These are phyloP conservation scores for Leptestheria dahalacensis DNA, from an alignment of 1,140 invertebrate genomes.

Conservation along the genomic window DNA sequence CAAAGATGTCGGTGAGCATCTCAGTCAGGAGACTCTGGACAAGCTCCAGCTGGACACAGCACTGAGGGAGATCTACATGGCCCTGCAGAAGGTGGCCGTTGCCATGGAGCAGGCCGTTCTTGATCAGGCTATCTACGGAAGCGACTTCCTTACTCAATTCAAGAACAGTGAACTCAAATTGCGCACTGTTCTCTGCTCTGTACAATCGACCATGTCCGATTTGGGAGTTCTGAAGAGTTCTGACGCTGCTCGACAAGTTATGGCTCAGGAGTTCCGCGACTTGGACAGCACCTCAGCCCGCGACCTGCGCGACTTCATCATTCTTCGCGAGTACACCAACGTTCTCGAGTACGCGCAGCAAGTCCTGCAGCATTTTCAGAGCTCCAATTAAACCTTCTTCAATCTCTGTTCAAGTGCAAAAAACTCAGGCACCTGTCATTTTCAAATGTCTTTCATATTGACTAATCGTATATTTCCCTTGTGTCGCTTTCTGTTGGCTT, in stretches of 20 bases:
- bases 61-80: slow-evolving; percentile 38
- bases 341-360: slow-evolving; percentile 40
- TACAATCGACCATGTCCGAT: slow-evolving; percentile 39
- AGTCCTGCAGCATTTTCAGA: slow-evolving; percentile 33
- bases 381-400: background rate
- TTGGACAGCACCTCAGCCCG: slow-evolving; percentile 30
- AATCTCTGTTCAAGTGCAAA: no score
- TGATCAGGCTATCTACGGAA: slow-evolving; percentile 38
- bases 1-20: slow-evolving; percentile 32
- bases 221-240: slow-evolving; percentile 30
- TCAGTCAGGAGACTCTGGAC: slow-evolving; percentile 21
- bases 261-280: slow-evolving; percentile 35
- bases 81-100: slow-evolving; percentile 46
- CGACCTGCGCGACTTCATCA: slow-evolving; percentile 44
- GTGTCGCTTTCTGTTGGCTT: no score
- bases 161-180: slow-evolving; percentile 38
- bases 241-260: slow-evolving; percentile 38
- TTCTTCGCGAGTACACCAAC: slow-evolving; percentile 48
- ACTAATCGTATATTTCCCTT: no score
- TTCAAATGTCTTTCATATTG: no score
- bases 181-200: slow-evolving; percentile 35
- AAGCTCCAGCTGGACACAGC: slow-evolving; percentile 35
- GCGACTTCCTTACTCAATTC: slow-evolving; percentile 37
- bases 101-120: slow-evolving; percentile 47
- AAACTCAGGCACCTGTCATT: no score